Conservation (phyloP, 2,797 vertebrate species). For the Argyrosomus regius region DNA sequence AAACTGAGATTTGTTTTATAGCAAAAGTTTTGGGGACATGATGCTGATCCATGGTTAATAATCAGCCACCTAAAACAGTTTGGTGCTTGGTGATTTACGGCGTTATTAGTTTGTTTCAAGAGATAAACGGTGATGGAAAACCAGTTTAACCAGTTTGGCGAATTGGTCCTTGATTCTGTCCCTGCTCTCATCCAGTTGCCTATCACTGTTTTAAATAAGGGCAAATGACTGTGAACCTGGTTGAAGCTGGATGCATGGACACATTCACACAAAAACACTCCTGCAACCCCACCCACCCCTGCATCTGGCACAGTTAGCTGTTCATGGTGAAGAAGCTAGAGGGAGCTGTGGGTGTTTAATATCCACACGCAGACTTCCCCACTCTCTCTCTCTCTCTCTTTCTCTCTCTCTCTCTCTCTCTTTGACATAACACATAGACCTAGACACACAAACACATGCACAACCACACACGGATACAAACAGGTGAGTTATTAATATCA, state of each 20-base stretch:
- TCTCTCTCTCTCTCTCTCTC: constrained; percentile 15
- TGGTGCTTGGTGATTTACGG: constrained; percentile 27
- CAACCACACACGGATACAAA: constrained; percentile 19
- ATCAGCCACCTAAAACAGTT: constrained; percentile 22
- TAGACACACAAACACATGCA: constrained; percentile 18
- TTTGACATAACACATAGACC: constrained; percentile 18
- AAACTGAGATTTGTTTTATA: neutral
- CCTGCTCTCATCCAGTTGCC: constrained; percentile 36
- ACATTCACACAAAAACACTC: neutral
- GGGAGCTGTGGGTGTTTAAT: constrained; percentile 79
- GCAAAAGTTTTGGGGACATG: neutral
- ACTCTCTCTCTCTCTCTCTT: constrained; percentile 8
- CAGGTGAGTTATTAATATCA: constrained; percentile 81
- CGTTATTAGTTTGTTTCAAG: constrained; percentile 40
- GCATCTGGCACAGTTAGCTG: constrained; percentile 47
- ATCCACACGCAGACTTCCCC: constrained; percentile 7
- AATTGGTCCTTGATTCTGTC: constrained; percentile 40
- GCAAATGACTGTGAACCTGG: constrained; percentile 63
- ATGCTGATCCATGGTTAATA: constrained; percentile 1
- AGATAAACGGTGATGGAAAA: constrained; percentile 22
- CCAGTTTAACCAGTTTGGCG: constrained; percentile 23
- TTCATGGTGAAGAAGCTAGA: constrained; percentile 72
- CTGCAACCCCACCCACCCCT: constrained; percentile 1
- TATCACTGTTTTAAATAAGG: constrained; percentile 66
- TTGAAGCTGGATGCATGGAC: constrained; percentile 41